Conservation (phyloP, 2,797 vertebrate species). For the Notamacropus eugenii region DNA sequence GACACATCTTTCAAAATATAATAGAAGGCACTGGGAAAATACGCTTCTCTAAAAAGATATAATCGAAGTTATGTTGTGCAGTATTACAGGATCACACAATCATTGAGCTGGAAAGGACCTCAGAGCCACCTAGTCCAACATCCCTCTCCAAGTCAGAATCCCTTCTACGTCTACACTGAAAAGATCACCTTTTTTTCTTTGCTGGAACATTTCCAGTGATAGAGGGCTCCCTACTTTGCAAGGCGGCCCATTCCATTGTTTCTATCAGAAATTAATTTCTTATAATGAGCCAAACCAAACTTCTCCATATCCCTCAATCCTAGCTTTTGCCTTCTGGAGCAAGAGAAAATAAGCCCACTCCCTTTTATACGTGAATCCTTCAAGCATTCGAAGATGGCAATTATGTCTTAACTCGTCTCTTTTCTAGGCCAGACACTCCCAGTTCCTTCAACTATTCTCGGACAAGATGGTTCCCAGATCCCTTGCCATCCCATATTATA, state of each 20-base stretch:
- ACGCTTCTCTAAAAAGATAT: conserved; percentile 12
- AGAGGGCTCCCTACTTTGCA: background rate
- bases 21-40: conserved; percentile 2
- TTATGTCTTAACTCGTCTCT: background rate
- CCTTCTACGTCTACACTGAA: background rate
- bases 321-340: background rate
- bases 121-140: conserved; percentile 1
- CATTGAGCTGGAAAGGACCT: background rate
- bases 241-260: background rate
- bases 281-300: background rate
- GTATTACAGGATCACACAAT: conserved; percentile 22
- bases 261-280: background rate
- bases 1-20: conserved; percentile 18
- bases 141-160: background rate
- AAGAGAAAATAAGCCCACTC: background rate
- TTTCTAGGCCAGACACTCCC: background rate
- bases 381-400: background rate
- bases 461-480: background rate
- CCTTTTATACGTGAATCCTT: background rate
- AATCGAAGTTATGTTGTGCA: background rate
- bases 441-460: background rate
- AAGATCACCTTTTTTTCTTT: background rate
- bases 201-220: background rate
- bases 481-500: background rate
- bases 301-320: background rate